Evolutionary conservation across 2,888 invertebrate genomes (phyloP), one percentile per base, ranked within the genome.

Genomic region (Tenthredo mesomela): DNA sequence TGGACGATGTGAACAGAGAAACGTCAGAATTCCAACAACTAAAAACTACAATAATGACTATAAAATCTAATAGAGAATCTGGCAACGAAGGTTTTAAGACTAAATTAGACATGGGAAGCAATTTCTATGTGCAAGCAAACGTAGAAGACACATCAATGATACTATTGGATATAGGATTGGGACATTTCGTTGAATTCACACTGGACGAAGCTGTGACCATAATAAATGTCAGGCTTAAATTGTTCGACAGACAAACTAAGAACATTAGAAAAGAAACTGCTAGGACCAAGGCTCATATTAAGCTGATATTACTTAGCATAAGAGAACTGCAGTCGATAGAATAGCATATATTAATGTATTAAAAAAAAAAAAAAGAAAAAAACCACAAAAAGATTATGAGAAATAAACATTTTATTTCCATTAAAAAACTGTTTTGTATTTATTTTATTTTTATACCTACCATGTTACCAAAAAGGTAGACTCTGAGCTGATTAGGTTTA

Each of bases 101-200:
- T 0, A 95, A 96, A 93, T 95, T 98, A 40, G 97, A 98, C 91
- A 93, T 98, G 47, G 98, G 98, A n/a, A 96, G 96, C 88, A 97
- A 96, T 92, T 96, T 97, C 88, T 98, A 97, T 89, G 96, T 97
- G 91, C 96, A 97, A 92, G 97, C 97, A 0, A 94, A 95, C 84
- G 95, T 97, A 82, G 93, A 94, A 82, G 96, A 97, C 90, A 94
- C 96, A 0, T 95, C 96, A 0, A 94, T 93, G 65, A 95, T 98
- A 82, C 93, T 96, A 37, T 94, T 98, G 37, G 95, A 97, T 90
- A 94, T 98, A 86, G 98, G 98, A 0, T 95, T 96, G 88, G 96
- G 97, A 83, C 95, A 96, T 89, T 97, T 95, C 91, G 93, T 98
- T 50, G 97, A 97, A 90, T 95, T 97, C 88, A 95, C 95, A 9